A percentile compares a stretch with the other conserved stretches of the same genome.
Conservation (phyloP, 2,113 vertebrate species). For the Phalacrocorax carbo region DNA sequence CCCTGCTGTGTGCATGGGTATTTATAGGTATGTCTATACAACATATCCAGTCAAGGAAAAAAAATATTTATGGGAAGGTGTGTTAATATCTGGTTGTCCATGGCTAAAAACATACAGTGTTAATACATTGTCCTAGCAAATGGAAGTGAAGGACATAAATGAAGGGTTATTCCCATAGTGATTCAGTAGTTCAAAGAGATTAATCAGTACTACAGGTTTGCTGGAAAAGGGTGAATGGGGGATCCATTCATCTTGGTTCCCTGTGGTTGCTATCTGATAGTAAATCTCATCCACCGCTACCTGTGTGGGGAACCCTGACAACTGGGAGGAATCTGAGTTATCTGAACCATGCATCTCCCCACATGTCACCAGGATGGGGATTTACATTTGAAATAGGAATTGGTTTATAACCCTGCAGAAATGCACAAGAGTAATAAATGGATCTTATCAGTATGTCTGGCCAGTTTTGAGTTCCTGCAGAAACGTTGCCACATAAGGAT, state of each 20-base stretch:
- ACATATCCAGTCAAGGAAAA: background rate
- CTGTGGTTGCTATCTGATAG: background rate
- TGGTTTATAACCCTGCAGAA: conserved; percentile 25
- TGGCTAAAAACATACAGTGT: background rate
- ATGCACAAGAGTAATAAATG: background rate
- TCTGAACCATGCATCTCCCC: background rate
- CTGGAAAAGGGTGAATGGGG: background rate
- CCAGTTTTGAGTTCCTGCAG: background rate
- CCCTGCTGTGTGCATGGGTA: background rate
- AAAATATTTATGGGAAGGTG: background rate
- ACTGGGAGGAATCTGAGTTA: background rate
- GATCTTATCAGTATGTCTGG: background rate
- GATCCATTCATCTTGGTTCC: background rate
- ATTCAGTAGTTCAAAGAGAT: background rate
- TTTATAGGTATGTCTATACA: conserved; percentile 7
- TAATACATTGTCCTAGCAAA: background rate
- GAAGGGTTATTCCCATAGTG: background rate
- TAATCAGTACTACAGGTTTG: background rate
- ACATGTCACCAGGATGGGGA: background rate
- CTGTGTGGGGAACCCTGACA: background rate
- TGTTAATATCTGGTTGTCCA: background rate
- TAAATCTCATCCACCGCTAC: background rate
- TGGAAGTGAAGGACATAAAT: background rate
- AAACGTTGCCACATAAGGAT: background rate
- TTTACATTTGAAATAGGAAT: background rate